Conservation (phyloP, 2,888 invertebrate genomes). For the Antheraea yamamai region DNA sequence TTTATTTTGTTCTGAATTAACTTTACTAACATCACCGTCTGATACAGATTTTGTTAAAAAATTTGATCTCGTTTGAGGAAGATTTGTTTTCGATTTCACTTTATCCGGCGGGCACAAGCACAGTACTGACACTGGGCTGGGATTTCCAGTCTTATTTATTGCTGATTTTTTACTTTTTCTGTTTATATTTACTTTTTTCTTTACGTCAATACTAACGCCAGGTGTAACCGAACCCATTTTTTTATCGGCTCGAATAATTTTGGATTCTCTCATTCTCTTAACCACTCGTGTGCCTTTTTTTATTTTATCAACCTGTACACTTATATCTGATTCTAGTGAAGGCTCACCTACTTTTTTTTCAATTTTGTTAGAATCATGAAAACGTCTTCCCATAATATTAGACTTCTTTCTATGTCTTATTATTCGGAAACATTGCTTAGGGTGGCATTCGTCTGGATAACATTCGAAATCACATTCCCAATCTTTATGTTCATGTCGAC, state of each 20-base stretch:
- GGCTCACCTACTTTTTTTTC: conserved; percentile 11
- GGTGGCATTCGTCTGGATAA: conserved; percentile 39
- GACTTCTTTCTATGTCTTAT: conserved; percentile 27
- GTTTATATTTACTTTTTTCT: conserved; percentile 13
- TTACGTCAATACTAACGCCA: conserved; percentile 13
- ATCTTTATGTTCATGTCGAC: conserved; percentile 35
- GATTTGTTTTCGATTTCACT: neutral
- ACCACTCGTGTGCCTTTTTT: neutral
- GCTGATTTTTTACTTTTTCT: neutral
- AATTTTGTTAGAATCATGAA: conserved; percentile 14
- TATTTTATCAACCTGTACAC: conserved; percentile 7
- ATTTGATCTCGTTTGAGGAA: neutral
- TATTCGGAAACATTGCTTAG: conserved; percentile 44
- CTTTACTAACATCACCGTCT: neutral
- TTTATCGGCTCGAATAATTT: neutral
- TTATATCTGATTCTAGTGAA: conserved; percentile 1
- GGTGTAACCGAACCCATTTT: neutral
- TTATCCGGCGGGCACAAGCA: neutral
- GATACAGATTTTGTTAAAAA: neutral
- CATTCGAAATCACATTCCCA: conserved; percentile 45
- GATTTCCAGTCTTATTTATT: neutral
- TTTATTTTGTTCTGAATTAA: conserved; percentile 12
- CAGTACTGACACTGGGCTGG: neutral
- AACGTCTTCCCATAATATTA: conserved; percentile 16
- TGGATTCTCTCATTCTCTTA: neutral